phyloP scores from a whole-genome alignment of 2,797 vertebrate species.

The Valencia hispanica region DNA sequence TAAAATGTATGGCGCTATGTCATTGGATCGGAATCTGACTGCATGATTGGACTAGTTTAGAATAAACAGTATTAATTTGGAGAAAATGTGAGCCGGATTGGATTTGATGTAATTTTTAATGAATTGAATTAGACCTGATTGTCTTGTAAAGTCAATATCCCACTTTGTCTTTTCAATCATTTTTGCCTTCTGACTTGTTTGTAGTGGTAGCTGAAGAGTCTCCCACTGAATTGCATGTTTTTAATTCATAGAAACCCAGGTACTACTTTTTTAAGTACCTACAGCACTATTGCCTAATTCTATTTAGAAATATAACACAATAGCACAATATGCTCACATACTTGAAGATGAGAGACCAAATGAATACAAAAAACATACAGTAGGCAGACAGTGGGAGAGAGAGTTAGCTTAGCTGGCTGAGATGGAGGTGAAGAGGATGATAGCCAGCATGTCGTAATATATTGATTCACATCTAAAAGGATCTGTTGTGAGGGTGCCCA shows the following conservation, averaged over 20 bases:
- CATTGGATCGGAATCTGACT: not conserved
- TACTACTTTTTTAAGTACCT: conserved; percentile 50
- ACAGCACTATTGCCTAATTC: conserved; percentile 58
- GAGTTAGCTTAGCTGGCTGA: conserved; percentile 39
- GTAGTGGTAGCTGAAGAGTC: conserved; percentile 48
- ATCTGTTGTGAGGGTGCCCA: conserved; percentile 48
- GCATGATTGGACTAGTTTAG: not conserved
- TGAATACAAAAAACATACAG: conserved; percentile 11
- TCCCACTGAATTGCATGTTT: conserved; percentile 57
- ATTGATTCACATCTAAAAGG: conserved; percentile 64
- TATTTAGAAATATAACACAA: conserved; percentile 50
- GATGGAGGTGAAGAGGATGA: conserved; percentile 51
- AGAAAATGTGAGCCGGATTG: not conserved
- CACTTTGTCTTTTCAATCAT: not conserved
- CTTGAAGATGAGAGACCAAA: not conserved
- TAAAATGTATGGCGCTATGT: too few relatives aligned
- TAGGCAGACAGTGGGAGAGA: conserved; percentile 21
- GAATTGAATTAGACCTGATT: not conserved
- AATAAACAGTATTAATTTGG: not conserved
- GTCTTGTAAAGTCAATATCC: not conserved
- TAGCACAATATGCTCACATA: conserved; percentile 8
- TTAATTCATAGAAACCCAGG: conserved; percentile 68
- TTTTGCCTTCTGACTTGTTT: conserved; percentile 14
- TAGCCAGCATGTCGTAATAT: conserved; percentile 71
- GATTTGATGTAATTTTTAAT: not conserved